Percentiles rank a stretch among this genome's conserved stretches.
Evolutionary conservation across 2,888 invertebrate species (phyloP).

Genomic region (Lepas anatifera): DNA sequence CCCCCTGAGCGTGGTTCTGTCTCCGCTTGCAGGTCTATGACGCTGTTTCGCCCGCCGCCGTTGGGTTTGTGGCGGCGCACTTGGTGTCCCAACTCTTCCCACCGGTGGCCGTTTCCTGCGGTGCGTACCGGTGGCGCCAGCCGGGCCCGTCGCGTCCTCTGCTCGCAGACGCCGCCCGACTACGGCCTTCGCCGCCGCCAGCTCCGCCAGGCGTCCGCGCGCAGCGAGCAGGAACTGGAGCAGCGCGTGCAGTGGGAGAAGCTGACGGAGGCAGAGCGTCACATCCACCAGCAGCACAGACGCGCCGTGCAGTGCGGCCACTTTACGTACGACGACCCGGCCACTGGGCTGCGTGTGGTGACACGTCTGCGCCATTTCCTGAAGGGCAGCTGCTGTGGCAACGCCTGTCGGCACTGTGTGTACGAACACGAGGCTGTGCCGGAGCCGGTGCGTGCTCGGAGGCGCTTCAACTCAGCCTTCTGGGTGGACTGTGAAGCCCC

Average conservation of each 20-base stretch:
- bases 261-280: not conserved
- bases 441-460: slow-evolving; percentile 19
- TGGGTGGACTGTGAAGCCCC: slow-evolving; percentile 21
- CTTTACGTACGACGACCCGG: slow-evolving; percentile 31
- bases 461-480: slow-evolving; percentile 26
- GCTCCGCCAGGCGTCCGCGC: not conserved
- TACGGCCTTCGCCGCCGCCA: not conserved
- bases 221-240: not conserved
- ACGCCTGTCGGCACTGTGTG: slow-evolving; percentile 29
- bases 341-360: slow-evolving; percentile 26
- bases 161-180: not conserved
- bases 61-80: too few species aligned
- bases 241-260: not conserved
- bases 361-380: slow-evolving; percentile 29
- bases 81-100: too few species aligned
- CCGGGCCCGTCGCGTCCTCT: too few species aligned
- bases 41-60: not conserved
- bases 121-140: too few species aligned
- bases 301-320: slow-evolving; percentile 28
- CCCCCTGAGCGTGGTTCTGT: too few species aligned
- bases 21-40: not conserved
- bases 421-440: slow-evolving; percentile 26
- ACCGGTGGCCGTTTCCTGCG: too few species aligned
- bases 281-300: slow-evolving; percentile 27
- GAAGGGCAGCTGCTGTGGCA: slow-evolving; percentile 29